Conservation (phyloP, 2,888 invertebrate species). For the Cephonodes hylas region DNA sequence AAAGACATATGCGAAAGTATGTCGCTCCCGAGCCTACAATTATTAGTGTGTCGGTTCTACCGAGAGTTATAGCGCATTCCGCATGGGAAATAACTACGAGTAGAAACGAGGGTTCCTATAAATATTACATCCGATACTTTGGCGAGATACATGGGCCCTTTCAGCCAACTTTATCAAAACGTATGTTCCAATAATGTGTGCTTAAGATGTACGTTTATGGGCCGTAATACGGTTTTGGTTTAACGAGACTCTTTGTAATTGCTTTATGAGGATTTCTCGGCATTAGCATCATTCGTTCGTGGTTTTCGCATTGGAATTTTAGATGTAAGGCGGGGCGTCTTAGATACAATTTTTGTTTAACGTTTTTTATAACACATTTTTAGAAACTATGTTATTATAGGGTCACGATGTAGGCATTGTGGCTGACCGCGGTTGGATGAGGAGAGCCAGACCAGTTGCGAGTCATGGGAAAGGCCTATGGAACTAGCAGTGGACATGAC, state of each 20-base stretch:
- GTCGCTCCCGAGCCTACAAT: background rate
- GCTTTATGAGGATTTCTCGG: background rate
- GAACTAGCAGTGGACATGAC: too few species aligned
- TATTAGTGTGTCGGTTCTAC: background rate
- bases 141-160: conserved; percentile 10
- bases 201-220: too few species aligned
- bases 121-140: conserved; percentile 4
- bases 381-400: too few species aligned
- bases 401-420: too few species aligned
- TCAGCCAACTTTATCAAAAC: conserved; percentile 48
- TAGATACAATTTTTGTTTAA: background rate
- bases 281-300: background rate
- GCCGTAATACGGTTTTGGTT: background rate
- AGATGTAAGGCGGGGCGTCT: background rate
- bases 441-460: too few species aligned
- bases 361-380: too few species aligned
- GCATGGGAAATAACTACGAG: conserved; percentile 36
- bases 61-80: conserved; percentile 15
- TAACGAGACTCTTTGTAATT: background rate
- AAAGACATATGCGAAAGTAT: background rate
- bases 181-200: conserved; percentile 33
- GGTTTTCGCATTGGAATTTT: background rate
- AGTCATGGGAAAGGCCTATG: too few species aligned
- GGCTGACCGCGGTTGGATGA: too few species aligned
- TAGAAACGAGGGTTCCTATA: conserved; percentile 20